Conservation (phyloP, 2,797 vertebrate species). For the Clarias fuscus region DNA sequence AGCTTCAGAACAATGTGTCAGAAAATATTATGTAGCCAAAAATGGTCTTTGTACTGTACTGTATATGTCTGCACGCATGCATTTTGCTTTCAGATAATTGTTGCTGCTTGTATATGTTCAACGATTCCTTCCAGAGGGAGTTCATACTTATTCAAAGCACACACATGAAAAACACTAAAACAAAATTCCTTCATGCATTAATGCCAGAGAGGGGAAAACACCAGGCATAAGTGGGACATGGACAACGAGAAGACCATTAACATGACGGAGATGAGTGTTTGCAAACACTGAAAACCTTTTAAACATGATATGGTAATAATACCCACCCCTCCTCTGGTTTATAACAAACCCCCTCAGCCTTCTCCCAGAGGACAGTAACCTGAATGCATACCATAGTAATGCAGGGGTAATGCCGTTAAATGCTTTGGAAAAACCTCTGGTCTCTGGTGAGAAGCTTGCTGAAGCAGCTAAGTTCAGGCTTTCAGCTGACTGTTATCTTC, state of each 20-base stretch:
- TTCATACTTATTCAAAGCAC: not conserved
- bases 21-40: not conserved
- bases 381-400: slow-evolving; percentile 63
- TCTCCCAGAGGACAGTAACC: slow-evolving; percentile 49
- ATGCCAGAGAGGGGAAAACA: not conserved
- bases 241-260: slow-evolving; percentile 27
- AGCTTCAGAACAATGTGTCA: not conserved
- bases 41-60: not conserved
- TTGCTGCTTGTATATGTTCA: not conserved
- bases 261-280: slow-evolving; percentile 25
- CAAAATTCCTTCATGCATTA: slow-evolving; percentile 6
- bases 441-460: slow-evolving; percentile 51
- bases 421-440: slow-evolving; percentile 54
- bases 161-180: not conserved
- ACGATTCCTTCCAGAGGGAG: slow-evolving; percentile 5
- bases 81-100: not conserved
- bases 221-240: not conserved
- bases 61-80: not conserved
- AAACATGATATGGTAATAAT: slow-evolving; percentile 55
- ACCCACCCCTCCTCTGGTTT: slow-evolving; percentile 45
- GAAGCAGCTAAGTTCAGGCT: slow-evolving; percentile 60
- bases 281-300: slow-evolving; percentile 29
- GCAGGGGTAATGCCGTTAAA: slow-evolving; percentile 62
- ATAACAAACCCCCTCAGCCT: slow-evolving; percentile 26
- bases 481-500: slow-evolving; percentile 73